Percentiles rank a stretch among this genome's conserved stretches.
phyloP scores from a whole-genome alignment of 2,888 invertebrate species.

The Spodoptera exigua region DNA sequence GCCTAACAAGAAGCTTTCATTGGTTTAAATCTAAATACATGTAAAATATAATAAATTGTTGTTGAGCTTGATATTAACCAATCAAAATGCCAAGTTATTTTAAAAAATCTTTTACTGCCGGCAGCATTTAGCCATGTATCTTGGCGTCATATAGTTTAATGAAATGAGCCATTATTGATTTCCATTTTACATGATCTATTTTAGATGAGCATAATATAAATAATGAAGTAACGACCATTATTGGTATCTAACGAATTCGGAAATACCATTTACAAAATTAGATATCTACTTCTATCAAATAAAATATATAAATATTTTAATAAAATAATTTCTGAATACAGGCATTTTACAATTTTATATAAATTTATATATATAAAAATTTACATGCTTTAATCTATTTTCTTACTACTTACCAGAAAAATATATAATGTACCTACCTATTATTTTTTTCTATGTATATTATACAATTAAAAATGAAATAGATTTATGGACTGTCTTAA shows the following conservation, averaged over 20 bases:
- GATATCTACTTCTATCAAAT: conserved; percentile 18
- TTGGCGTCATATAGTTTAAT: conserved; percentile 12
- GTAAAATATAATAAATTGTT: neutral
- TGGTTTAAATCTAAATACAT: conserved; percentile 4
- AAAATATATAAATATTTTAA: conserved; percentile 36
- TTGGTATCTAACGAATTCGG: conserved; percentile 14
- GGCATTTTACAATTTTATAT: conserved; percentile 49
- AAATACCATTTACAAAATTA: conserved; percentile 26
- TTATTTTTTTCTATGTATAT: conserved; percentile 27
- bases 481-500: conserved; percentile 45
- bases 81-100: conserved; percentile 2
- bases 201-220: conserved; percentile 4
- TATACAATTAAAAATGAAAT: conserved; percentile 32
- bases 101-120: conserved; percentile 35
- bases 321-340: conserved; percentile 29
- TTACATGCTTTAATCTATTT: conserved; percentile 37
- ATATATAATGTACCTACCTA: conserved; percentile 1
- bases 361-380: conserved; percentile 31
- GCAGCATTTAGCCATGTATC: conserved; percentile 46
- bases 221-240: too few relatives aligned
- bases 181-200: conserved; percentile 14
- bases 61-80: conserved; percentile 16
- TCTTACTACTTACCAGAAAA: conserved; percentile 17
- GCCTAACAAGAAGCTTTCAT: conserved; percentile 2
- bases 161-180: conserved; percentile 13